Conservation (phyloP, 2,888 invertebrate species). For the Leptopilina drosophilae region DNA sequence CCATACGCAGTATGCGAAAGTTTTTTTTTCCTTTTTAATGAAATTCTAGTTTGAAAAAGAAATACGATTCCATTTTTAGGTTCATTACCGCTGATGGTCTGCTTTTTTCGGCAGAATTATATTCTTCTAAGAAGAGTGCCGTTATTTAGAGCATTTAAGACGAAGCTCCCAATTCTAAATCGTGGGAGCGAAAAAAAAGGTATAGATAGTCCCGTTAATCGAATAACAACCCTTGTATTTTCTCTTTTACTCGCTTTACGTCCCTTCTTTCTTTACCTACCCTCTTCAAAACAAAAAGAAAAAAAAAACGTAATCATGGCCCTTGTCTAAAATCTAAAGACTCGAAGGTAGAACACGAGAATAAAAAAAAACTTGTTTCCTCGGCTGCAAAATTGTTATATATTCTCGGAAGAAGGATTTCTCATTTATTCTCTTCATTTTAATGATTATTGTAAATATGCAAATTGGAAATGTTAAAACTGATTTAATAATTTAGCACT, state of each 20-base stretch:
- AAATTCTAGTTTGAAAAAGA: constrained; percentile 7
- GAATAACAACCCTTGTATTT: constrained; percentile 47
- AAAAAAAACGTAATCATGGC: constrained; percentile 31
- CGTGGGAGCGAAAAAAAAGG: constrained; percentile 60
- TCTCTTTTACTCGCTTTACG: constrained; percentile 38
- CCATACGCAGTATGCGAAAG: too few relatives aligned
- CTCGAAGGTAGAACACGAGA: neutral
- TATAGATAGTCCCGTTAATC: constrained; percentile 57
- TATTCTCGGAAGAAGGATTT: too few relatives aligned
- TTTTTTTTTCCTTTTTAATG: too few relatives aligned
- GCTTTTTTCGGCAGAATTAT: constrained; percentile 28
- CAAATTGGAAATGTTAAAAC: too few relatives aligned
- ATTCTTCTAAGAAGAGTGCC: constrained; percentile 40
- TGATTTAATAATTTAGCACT: too few relatives aligned
- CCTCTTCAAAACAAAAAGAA: constrained; percentile 21
- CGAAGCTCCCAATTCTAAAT: constrained; percentile 60
- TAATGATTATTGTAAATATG: too few relatives aligned
- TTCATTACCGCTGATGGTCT: constrained; percentile 33
- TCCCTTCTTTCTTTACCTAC: constrained; percentile 39
- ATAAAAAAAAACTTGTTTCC: neutral
- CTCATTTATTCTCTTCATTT: too few relatives aligned
- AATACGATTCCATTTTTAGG: constrained; percentile 38
- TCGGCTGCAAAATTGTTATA: neutral
- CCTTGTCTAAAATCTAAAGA: constrained; percentile 37
- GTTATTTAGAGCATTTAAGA: constrained; percentile 46